phyloP scores from a whole-genome alignment of 2,113 vertebrate genomes.

The Argyrosomus japonicus region DNA sequence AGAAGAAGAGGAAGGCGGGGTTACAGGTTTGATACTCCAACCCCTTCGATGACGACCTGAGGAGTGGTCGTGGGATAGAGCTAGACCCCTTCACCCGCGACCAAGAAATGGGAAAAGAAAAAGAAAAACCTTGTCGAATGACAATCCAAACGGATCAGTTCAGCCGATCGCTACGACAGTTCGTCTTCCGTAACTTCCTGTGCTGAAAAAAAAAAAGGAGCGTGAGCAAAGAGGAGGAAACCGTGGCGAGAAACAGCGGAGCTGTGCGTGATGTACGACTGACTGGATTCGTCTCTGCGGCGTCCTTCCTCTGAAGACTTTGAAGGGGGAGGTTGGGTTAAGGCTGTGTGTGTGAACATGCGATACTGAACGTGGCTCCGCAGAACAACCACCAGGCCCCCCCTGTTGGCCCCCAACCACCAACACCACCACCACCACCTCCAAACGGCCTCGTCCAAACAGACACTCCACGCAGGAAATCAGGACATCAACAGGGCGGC shows the following conservation, averaged over 20 bases:
- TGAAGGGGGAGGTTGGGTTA: slow-evolving; percentile 43
- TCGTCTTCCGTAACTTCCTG: slow-evolving; percentile 28
- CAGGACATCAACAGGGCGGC: slow-evolving; percentile 46
- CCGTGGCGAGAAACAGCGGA: slow-evolving; percentile 35
- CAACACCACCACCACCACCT: no score
- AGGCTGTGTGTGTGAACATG: slow-evolving; percentile 73
- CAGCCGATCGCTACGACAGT: slow-evolving; percentile 35
- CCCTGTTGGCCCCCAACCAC: background rate
- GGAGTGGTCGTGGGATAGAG: slow-evolving; percentile 54
- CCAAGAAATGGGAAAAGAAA: slow-evolving; percentile 31
- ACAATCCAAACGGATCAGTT: slow-evolving; percentile 43
- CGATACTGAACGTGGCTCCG: slow-evolving; percentile 57
- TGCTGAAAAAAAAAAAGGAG: background rate
- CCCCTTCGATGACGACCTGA: slow-evolving; percentile 69
- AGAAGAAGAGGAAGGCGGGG: slow-evolving; percentile 44
- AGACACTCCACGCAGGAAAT: slow-evolving; percentile 45
- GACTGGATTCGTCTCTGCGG: slow-evolving; percentile 43
- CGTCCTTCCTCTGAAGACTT: slow-evolving; percentile 55
- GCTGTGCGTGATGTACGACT: slow-evolving; percentile 33
- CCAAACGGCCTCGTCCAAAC: slow-evolving; percentile 40
- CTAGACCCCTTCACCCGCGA: slow-evolving; percentile 48
- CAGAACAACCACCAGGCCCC: slow-evolving; percentile 22
- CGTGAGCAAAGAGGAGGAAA: slow-evolving; percentile 47
- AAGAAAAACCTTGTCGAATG: background rate
- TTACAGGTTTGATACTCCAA: slow-evolving; percentile 58